These are phyloP conservation scores for Eupleurogrammus muticus DNA, from an alignment of 2,797 vertebrate species.

Conservation along the genomic window DNA sequence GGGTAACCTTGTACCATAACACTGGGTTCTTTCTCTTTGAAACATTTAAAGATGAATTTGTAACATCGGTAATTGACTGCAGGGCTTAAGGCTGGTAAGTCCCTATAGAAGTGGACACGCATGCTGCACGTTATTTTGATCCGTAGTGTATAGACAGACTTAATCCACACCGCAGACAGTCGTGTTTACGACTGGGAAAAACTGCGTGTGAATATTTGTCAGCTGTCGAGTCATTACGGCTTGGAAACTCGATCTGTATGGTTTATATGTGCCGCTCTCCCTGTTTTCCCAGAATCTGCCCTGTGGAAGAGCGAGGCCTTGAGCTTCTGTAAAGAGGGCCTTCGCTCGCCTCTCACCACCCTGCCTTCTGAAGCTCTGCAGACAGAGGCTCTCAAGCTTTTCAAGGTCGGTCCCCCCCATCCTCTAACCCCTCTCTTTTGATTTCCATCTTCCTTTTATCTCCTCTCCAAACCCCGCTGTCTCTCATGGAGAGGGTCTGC, in stretches of 20 bases:
- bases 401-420: slow-evolving; percentile 80
- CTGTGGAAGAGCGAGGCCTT: slow-evolving; percentile 91
- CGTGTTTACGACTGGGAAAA: slow-evolving; percentile 65
- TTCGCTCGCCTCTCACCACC: slow-evolving; percentile 81
- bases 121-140: slow-evolving; percentile 59
- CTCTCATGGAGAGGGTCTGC: slow-evolving; percentile 46
- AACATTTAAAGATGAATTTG: slow-evolving; percentile 1
- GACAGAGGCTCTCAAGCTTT: slow-evolving; percentile 96
- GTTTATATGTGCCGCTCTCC: slow-evolving; percentile 4
- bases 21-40: background rate
- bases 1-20: background rate
- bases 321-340: slow-evolving; percentile 92
- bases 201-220: slow-evolving; percentile 45
- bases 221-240: slow-evolving; percentile 68
- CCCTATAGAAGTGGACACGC: slow-evolving; percentile 19
- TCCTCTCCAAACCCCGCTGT: slow-evolving; percentile 14
- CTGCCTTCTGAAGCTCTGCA: slow-evolving; percentile 86
- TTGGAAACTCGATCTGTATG: slow-evolving; percentile 66
- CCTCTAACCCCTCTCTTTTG: slow-evolving; percentile 28
- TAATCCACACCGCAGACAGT: slow-evolving; percentile 65
- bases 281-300: slow-evolving; percentile 83
- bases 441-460: slow-evolving; percentile 37
- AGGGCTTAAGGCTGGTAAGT: background rate
- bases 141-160: slow-evolving; percentile 34
- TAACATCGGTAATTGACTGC: background rate